Base-by-base conservation (phyloP, 2,888 invertebrate species). In the Hypomecis punctinalis region DNA sequence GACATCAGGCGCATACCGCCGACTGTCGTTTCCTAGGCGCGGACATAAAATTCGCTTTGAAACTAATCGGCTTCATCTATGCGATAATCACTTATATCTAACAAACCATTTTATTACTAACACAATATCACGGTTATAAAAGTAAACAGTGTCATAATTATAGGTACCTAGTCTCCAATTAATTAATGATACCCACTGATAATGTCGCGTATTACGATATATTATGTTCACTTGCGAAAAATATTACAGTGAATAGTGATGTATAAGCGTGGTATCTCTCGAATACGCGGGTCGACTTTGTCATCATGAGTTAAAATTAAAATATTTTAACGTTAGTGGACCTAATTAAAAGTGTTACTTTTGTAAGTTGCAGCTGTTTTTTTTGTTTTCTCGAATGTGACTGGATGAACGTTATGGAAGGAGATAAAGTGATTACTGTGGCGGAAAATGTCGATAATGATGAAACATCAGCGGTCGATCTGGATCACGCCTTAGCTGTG, bases 401-500 rank as follows among this genome's bases (percentile, higher is more conserved):
- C n/a, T 36, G 5, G 23, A 23, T 39, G 13, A 52, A 1, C 48
- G 36, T n/a, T 11, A 86, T 81, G 80, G 76, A 74, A 63, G 40
- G 8, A n/a, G 68, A 68, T 42, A 80, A 76, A 73, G 73, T 85
- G 51, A 72, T 71, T 13, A 88, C 84, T 2, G 68, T 89, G 36
- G 67, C 87, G 0, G 77, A 78, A 59, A 75, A 71, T 69, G 74
- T 86, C 45, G 70, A 78, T 13, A 52, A 42, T 10, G 64, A 69
- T 66, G 78, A 79, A 5, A 77, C 81, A 59, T 69, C 76, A 68
- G 76, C 78, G 2, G 81, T 82, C 5, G 86, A 89, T 76, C 78
- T 90, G 79, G 90, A 90, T 35, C 84, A 89, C 45, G 90, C 90
- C 5, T 76, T 91, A 33, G 70, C 80, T 23, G 81, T 83, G 1